Evolutionary conservation across 2,797 vertebrate species (phyloP), one percentile per base, ranked within the genome.

Genomic region (Geotrypetes seraphini): DNA sequence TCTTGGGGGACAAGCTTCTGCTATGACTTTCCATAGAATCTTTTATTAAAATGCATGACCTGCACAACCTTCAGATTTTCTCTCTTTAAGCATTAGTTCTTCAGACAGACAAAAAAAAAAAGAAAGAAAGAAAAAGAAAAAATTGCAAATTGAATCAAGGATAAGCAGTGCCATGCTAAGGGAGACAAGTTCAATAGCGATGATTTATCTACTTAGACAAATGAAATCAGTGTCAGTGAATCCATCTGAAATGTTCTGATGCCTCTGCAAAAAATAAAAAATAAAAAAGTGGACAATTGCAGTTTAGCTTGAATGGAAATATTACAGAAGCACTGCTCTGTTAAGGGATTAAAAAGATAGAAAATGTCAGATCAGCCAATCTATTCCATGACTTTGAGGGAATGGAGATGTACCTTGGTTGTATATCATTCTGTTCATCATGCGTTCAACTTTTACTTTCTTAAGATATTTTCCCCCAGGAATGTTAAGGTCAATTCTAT

Each of bases 181-280:
- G 64, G 66, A 83, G 66, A 83, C 69, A 76, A 75, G 73, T 63
- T 87, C 80, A 81, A 71, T 78, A 79, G 55, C 48, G 79, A 81
- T 78, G 71, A 90, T 81, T 86, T 89, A 84, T 84, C 76, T 89
- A 62, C 69, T 83, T 80, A 81, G 79, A 84, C 80, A 86, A 79
- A 87, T 76, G 63, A 85, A 90, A 87, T 85, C 81, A 88, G 60
- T 74, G 72, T 75, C 77, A 78, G 56, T 52, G 72, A 62, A 76
- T 74, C 68, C 55, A 60, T 66, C 47, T 57, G 30, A 81, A 87
- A 85, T 61, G 49, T 75, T 70, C 55, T 72, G 33, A 60, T 68
- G 72, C 36, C 57, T 81, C 58, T 69, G 28, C 7, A 28, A 28
- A 63, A 66, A 47, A 31, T 23, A 35, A 22, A 52, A 51, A 73